Evolutionary conservation across 2,113 vertebrate species (phyloP).

Genomic region (Sturnus vulgaris): DNA sequence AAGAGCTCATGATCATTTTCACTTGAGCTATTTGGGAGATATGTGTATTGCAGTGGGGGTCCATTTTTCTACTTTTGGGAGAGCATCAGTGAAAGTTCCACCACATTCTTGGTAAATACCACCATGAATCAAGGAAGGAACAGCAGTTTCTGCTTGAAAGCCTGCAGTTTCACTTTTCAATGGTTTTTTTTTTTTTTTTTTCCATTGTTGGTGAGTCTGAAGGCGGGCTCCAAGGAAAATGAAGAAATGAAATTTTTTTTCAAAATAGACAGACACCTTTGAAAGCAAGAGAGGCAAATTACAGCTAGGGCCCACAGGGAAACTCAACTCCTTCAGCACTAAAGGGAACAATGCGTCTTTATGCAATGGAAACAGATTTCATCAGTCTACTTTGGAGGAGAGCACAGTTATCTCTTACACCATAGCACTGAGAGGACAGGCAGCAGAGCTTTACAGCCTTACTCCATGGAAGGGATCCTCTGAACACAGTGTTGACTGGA

Average conservation of each 20-base stretch:
- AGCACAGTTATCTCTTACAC: background rate
- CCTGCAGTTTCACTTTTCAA: background rate
- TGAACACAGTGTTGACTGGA: background rate
- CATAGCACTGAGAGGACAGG: rapidly evolving
- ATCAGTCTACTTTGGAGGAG: background rate
- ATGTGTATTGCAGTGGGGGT: background rate
- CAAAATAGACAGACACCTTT: background rate
- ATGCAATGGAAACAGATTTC: background rate
- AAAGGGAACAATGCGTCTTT: background rate
- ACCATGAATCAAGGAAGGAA: background rate
- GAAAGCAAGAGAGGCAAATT: conserved; percentile 1
- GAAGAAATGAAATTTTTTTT: background rate
- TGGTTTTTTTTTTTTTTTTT: background rate
- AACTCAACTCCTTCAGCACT: background rate
- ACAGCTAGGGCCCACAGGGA: background rate
- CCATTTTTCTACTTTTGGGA: background rate
- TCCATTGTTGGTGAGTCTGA: background rate
- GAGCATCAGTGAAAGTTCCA: background rate
- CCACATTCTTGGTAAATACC: background rate
- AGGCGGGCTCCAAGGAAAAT: background rate
- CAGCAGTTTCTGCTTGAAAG: background rate
- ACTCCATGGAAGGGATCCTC: background rate
- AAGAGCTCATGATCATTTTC: background rate
- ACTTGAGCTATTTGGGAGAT: background rate
- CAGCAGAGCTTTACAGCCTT: background rate